These are phyloP conservation scores for Sebastes wilsoni DNA, from an alignment of 2,797 vertebrate species.

Conservation along the genomic window DNA sequence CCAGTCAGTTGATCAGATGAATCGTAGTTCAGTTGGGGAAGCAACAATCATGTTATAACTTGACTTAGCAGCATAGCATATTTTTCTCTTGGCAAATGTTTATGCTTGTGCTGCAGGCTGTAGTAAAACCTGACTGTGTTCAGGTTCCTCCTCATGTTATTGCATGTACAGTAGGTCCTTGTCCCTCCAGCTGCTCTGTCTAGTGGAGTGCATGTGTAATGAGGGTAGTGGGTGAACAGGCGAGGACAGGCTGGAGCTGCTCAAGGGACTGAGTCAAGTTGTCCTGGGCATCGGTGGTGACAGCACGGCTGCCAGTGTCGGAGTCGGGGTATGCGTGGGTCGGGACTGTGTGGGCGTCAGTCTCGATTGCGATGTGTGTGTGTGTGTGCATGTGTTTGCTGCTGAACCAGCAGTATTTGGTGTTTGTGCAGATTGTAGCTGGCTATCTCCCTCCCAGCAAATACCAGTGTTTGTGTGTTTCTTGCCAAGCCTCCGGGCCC, in stretches of 20 bases:
- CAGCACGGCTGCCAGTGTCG: constrained; percentile 28
- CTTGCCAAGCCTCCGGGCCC: constrained; percentile 67
- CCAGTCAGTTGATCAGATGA: constrained; percentile 23
- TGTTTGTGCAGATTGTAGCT: constrained; percentile 72
- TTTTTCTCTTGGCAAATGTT: neutral
- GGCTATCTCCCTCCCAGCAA: constrained; percentile 42
- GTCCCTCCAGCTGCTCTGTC: constrained; percentile 17
- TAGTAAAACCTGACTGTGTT: constrained; percentile 10
- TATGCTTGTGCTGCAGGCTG: neutral
- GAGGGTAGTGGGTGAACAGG: constrained; percentile 10
- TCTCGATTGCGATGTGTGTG: constrained; percentile 8
- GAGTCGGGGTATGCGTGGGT: constrained; percentile 1
- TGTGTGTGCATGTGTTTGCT: constrained; percentile 24
- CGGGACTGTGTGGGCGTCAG: constrained; percentile 10
- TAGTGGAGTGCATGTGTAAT: constrained; percentile 26
- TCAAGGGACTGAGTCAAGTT: constrained; percentile 45
- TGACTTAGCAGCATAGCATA: neutral
- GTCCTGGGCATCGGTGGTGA: constrained; percentile 38
- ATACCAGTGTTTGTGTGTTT: constrained; percentile 71
- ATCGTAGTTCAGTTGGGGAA: neutral
- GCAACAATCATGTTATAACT: constrained; percentile 18
- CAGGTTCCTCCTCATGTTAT: neutral
- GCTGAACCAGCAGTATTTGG: constrained; percentile 78
- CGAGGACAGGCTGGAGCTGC: constrained; percentile 39
- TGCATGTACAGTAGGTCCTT: neutral